Conservation (phyloP, 1,140 invertebrate species). For the Calephelis nemesis region DNA sequence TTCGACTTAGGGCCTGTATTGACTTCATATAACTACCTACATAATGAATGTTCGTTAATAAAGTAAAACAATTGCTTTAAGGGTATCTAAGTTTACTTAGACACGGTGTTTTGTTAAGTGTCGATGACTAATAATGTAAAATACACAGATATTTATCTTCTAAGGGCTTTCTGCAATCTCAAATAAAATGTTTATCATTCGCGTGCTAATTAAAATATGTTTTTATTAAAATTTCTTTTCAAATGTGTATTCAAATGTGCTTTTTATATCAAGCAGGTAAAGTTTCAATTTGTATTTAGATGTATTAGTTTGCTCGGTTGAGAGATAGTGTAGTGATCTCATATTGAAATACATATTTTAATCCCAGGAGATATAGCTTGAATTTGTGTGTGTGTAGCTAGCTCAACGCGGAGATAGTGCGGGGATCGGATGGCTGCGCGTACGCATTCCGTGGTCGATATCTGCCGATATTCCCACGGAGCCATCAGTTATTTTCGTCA, state of each 20-base stretch:
- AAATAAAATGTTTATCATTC: conserved; percentile 14
- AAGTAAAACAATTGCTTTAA: too few relatives aligned
- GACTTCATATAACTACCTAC: too few relatives aligned
- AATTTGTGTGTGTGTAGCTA: conserved; percentile 1
- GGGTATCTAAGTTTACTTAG: too few relatives aligned
- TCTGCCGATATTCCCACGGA: conserved; percentile 30
- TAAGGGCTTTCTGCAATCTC: background rate
- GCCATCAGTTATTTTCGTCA: conserved; percentile 30
- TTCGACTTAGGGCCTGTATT: too few relatives aligned
- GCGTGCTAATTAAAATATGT: conserved; percentile 18
- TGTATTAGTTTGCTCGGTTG: background rate
- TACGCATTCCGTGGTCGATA: conserved; percentile 32
- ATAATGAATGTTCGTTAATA: too few relatives aligned
- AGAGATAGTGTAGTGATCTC: background rate
- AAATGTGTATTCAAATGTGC: background rate
- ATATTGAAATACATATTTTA: background rate
- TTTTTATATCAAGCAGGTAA: background rate
- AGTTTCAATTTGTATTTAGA: background rate
- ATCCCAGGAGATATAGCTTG: background rate
- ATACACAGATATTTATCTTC: too few relatives aligned
- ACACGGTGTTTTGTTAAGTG: too few relatives aligned
- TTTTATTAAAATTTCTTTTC: conserved; percentile 9
- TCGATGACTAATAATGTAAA: too few relatives aligned
- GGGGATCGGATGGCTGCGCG: conserved; percentile 33
- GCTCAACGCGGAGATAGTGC: conserved; percentile 6